Base-by-base conservation (phyloP, 2,888 invertebrate species). In the Trichogramma evanescens region DNA sequence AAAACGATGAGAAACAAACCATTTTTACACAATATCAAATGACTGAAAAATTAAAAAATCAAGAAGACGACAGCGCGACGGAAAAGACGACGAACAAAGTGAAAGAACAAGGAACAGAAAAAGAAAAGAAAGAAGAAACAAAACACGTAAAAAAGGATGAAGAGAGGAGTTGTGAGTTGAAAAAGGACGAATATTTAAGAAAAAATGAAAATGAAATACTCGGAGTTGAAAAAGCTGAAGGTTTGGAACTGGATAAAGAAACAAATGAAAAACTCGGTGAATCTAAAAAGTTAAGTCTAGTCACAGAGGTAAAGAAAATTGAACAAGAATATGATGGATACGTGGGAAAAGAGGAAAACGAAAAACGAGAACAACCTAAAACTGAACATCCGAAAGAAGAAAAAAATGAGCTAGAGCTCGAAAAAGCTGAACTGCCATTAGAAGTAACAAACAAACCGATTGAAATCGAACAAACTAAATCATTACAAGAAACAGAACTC, bases 201-300 rank as follows among this genome's bases (percentile, higher is more conserved):
- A 10, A 53, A 6, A 13, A 9, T 8, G 49, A 49, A 13, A 38
- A 7, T 43, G 39, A 58, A n/a, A 38, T 4, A 6, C 6, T 38
- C 2, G 43, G 56, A 6, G 48, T 13, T 10, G 39, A 51, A 44
- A 45, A 38, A 39, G 41, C 9, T 50, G 41, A 45, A 58, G 49
- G 6, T 43, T 42, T 8, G 3, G 4, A 55, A 56, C 50, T 56
- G 67, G 59, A 49, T 63, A 56, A 62, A 73, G 74, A 58, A 59
- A 59, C 49, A 39, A 39, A 7, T 9, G 51, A n/a, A 50, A 44
- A 13, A 46, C 13, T n/a, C 26, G 26, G 26, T 26, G 38, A 59
- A 58, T 50, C 62, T 54, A 3, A 26, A 26, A 26, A 26, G 26
- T 26, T 26, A 26, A 2, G 26, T 26, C 26, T 26, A 3, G 57